Evolutionary conservation across 2,113 vertebrate species (phyloP), one percentile per base, ranked within the genome.

Genomic region (Rhinolophus ferrumequinum): DNA sequence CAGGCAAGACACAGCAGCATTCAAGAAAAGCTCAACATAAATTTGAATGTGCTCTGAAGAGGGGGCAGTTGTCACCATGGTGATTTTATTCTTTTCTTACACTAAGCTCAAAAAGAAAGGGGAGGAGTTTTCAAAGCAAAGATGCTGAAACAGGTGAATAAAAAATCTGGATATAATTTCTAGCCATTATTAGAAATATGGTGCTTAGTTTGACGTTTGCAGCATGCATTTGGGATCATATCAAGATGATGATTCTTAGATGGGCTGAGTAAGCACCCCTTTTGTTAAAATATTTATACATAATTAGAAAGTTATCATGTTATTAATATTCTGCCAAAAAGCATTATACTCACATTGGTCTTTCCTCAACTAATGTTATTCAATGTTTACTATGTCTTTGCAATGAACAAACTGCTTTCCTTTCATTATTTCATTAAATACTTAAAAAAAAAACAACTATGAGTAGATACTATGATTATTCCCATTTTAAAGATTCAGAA

Each of bases 1-100:
- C 93, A 93, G 60, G 64, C 93, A 86, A 91, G 93, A 88, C 73
- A 91, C 16, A 94, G 62, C 44, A 80, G 28, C 38, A 83, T 84
- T 95, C 15, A 64, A 33, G 81, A 93, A 58, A 94, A 82, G 22
- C 75, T 95, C 94, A 87, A 85, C 54, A 50, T 76, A 90, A 90
- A 97, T 96, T 94, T 97, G 91, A 96, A 95, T 95, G 60, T 56
- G 44, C 64, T 92, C 66, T 6, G 12, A 69, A 87, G 85, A 97
- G 67, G 93, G 95, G 93, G 38, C 80, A 88, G 72, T 95, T 97
- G 94, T 98, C 93, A 87, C 95, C 96, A 93, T 97, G 96, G 97
- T 88, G 90, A 97, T 88, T 88, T 92, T 92, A 95, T 92, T 97
- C 90, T 96, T 94, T 94, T 75, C 41, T 50, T 93, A 47, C 50